phyloP scores from a whole-genome alignment of 2,797 vertebrate species.

The Ciconia nigra region DNA sequence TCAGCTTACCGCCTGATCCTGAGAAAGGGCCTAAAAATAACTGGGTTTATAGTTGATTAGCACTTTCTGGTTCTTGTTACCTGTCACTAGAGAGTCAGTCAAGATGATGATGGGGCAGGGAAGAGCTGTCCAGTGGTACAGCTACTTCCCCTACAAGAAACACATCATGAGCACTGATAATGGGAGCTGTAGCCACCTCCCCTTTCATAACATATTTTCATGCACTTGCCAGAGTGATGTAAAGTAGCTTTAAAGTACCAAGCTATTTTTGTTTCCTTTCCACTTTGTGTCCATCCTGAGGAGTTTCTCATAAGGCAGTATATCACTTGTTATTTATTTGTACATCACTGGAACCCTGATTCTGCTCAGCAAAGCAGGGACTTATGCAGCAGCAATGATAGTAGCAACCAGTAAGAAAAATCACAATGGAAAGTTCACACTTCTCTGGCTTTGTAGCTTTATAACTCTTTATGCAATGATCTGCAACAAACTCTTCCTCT shows the following conservation, averaged over 20 bases:
- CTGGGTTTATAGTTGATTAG: not conserved
- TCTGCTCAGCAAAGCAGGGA: not conserved
- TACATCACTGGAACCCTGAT: not conserved
- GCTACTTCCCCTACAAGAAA: not conserved
- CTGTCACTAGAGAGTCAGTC: not conserved
- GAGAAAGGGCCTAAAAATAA: slow-evolving; percentile 15
- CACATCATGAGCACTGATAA: too few species aligned
- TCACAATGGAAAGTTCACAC: not conserved
- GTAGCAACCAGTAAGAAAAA: not conserved
- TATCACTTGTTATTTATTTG: not conserved
- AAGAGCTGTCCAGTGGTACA: not conserved
- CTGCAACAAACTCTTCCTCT: not conserved
- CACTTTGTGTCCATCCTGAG: not conserved
- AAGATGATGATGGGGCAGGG: not conserved
- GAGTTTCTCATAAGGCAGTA: not conserved
- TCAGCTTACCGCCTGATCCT: not conserved
- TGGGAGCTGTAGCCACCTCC: too few species aligned
- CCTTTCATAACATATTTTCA: not conserved
- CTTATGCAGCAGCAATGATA: not conserved
- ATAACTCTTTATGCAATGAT: not conserved
- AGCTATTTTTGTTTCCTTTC: not conserved
- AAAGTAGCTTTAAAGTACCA: not conserved
- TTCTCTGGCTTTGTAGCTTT: not conserved
- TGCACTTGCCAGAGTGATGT: not conserved
- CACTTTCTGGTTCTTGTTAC: not conserved